These are phyloP conservation scores for Drosophila sp. DNA, from an alignment of 1,140 invertebrate genomes.

Conservation along the genomic window DNA sequence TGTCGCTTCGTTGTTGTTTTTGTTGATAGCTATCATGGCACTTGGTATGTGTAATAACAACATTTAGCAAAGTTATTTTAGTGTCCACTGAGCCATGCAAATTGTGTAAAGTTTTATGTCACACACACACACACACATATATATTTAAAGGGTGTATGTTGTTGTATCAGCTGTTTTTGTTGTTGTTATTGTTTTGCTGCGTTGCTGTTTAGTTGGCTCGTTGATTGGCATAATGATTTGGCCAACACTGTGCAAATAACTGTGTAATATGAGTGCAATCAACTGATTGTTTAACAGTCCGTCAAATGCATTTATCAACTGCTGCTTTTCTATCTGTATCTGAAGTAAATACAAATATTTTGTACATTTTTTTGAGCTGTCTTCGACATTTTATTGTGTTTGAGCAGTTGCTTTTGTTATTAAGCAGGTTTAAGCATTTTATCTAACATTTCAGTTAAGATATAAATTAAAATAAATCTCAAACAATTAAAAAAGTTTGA, in stretches of 20 bases:
- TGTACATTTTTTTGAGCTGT: not conserved
- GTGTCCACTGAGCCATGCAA: conserved; percentile 71
- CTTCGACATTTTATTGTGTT: not conserved
- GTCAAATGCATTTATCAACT: conserved; percentile 17
- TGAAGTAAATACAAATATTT: not conserved
- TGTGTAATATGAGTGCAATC: conserved; percentile 18
- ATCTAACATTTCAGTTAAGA: not conserved
- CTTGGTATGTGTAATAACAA: conserved; percentile 54
- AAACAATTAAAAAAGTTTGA: not conserved
- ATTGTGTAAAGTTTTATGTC: conserved; percentile 47
- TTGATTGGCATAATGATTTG: conserved; percentile 46
- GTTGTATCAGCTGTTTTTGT: conserved; percentile 25
- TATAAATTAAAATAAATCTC: not conserved
- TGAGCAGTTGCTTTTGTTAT: not conserved
- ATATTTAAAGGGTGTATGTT: conserved; percentile 13
- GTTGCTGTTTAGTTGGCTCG: conserved; percentile 26
- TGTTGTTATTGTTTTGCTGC: not conserved
- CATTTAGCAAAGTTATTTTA: conserved; percentile 68
- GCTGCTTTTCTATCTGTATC: conserved; percentile 12
- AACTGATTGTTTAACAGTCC: conserved; percentile 15
- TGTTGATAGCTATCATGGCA: conserved; percentile 30
- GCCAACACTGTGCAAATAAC: conserved; percentile 30
- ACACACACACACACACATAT: conserved; percentile 8
- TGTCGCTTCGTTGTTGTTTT: conserved; percentile 9
- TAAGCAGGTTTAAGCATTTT: not conserved